Percentiles rank a stretch among this genome's conserved stretches.
Conservation (phyloP, 2,797 vertebrate species). For the Pseudomugil tenellus region DNA sequence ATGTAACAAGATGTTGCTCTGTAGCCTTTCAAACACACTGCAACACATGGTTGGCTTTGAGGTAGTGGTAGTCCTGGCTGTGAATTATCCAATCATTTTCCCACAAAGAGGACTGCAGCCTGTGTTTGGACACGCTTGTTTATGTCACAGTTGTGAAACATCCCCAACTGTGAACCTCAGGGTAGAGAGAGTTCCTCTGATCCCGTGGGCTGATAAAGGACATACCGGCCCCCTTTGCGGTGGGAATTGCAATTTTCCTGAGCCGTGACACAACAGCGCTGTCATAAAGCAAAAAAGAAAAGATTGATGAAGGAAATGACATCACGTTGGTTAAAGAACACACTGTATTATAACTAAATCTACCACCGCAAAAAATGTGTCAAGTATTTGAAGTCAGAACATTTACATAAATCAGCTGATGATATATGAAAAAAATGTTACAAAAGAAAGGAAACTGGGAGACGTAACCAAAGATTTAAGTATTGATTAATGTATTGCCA, state of each 20-base stretch:
- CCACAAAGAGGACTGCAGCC: constrained; percentile 48
- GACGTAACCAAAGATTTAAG: not conserved
- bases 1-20: constrained; percentile 69
- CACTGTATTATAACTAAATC: constrained; percentile 34
- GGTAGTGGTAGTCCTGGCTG: constrained; percentile 44
- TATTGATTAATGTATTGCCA: not conserved
- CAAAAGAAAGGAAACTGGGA: not conserved
- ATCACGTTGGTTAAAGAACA: constrained; percentile 51
- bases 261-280: constrained; percentile 60
- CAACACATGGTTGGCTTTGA: constrained; percentile 53
- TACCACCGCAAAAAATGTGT: constrained; percentile 6
- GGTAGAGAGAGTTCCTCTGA: constrained; percentile 73
- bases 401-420: constrained; percentile 33
- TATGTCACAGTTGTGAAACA: constrained; percentile 75
- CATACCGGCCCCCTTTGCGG: constrained; percentile 40
- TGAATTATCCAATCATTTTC: constrained; percentile 71
- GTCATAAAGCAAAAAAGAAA: constrained; percentile 33
- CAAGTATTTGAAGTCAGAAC: not conserved
- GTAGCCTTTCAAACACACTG: constrained; percentile 42
- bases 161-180: constrained; percentile 66
- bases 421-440: constrained; percentile 20
- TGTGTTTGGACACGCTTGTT: constrained; percentile 79
- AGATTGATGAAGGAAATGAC: constrained; percentile 32
- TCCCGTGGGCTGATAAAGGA: constrained; percentile 73
- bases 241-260: constrained; percentile 72